Evolutionary conservation across 2,888 invertebrate species (phyloP).

Genomic region (Mimachlamys varia): DNA sequence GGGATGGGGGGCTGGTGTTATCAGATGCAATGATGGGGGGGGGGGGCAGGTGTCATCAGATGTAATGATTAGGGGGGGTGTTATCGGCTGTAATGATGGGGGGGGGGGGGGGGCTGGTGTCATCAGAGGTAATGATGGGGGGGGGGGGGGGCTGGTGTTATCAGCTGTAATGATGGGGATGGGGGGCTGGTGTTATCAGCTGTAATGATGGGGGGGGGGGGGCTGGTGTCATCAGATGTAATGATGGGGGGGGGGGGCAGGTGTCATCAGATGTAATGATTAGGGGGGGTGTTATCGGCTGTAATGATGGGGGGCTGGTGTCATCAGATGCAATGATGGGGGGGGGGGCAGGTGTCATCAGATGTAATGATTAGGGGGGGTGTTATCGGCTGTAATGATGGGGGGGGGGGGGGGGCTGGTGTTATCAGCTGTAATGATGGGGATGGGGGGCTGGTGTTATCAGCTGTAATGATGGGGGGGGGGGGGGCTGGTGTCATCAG

Average conservation of each 20-base stretch:
- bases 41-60: no score
- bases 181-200: no score
- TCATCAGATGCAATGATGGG: no score
- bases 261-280: background rate
- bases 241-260: no score
- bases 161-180: no score
- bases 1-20: no score
- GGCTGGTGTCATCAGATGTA: background rate
- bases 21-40: background rate
- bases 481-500: no score
- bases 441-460: background rate
- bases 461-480: no score
- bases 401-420: no score
- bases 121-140: background rate
- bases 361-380: background rate
- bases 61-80: background rate
- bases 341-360: no score
- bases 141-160: background rate
- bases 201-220: background rate
- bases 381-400: background rate
- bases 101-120: no score
- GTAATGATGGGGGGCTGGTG: no score
- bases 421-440: background rate
- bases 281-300: background rate
- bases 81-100: background rate